These are phyloP conservation scores for Colaptes auratus DNA, from an alignment of 2,113 vertebrate genomes.

Conservation along the genomic window DNA sequence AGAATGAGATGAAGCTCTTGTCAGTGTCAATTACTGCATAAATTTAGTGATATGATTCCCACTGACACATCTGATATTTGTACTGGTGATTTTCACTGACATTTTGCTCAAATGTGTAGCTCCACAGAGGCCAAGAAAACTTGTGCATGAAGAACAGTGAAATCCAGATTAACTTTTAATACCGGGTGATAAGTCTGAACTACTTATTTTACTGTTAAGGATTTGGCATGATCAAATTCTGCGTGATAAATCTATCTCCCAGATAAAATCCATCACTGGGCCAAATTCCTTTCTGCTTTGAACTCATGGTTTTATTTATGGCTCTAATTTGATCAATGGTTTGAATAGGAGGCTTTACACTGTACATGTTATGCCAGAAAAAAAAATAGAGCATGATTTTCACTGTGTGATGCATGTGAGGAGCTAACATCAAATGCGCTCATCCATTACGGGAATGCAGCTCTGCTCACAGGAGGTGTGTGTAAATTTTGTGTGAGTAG, in stretches of 20 bases:
- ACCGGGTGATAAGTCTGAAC: conserved; percentile 6
- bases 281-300: conserved; percentile 33
- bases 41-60: conserved; percentile 56
- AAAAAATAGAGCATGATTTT: not conserved
- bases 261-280: conserved; percentile 5
- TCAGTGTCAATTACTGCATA: conserved; percentile 47
- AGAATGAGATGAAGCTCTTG: conserved; percentile 1
- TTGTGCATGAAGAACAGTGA: conserved; percentile 13
- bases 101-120: conserved; percentile 42
- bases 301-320: conserved; percentile 38
- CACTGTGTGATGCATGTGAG: not conserved
- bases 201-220: conserved; percentile 46
- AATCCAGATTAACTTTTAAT: conserved; percentile 65
- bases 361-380: not conserved
- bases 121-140: conserved; percentile 14
- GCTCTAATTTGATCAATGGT: conserved; percentile 11
- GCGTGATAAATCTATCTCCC: conserved; percentile 8
- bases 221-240: conserved; percentile 39
- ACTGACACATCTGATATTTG: conserved; percentile 51
- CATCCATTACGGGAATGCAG: not conserved
- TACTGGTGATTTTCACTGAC: conserved; percentile 42
- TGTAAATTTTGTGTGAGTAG: not conserved
- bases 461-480: not conserved
- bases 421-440: not conserved
- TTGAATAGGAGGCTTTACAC: conserved; percentile 30